These are phyloP conservation scores for Cantharis rufa DNA, from an alignment of 2,888 invertebrate species.

Conservation along the genomic window DNA sequence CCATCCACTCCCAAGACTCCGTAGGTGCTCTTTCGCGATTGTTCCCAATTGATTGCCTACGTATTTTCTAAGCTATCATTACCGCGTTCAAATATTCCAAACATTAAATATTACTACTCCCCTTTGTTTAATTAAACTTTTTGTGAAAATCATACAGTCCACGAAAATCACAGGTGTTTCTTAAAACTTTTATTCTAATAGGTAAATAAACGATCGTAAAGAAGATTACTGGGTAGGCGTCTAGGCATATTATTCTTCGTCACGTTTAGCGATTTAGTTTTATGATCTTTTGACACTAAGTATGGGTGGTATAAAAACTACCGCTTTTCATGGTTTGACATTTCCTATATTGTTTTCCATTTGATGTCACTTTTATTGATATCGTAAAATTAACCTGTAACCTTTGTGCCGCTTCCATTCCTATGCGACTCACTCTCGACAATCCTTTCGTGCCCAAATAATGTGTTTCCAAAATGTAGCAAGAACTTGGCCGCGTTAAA, in stretches of 20 bases:
- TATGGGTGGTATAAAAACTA: conserved; percentile 5
- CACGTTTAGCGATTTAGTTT: conserved; percentile 25
- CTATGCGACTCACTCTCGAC: no score
- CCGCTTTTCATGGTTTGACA: neutral
- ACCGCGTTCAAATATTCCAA: neutral
- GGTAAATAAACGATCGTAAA: conserved; percentile 19
- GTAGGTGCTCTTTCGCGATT: conserved; percentile 28
- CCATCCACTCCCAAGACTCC: conserved; percentile 35
- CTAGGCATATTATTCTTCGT: conserved; percentile 26
- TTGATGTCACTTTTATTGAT: neutral
- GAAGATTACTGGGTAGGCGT: conserved; percentile 24
- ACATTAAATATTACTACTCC: neutral
- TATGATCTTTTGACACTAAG: conserved; percentile 26
- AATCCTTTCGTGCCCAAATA: no score
- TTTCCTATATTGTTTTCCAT: neutral
- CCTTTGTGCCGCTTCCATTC: neutral
- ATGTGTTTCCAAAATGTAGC: conserved; percentile 20
- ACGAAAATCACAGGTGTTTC: conserved; percentile 7
- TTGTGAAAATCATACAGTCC: neutral
- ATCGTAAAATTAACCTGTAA: neutral
- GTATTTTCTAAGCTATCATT: neutral
- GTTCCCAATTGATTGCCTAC: conserved; percentile 4
- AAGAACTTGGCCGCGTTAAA: conserved; percentile 22
- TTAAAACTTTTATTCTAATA: conserved; percentile 6
- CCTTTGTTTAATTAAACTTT: neutral